A percentile compares a stretch with the other conserved stretches of the same genome.
Evolutionary conservation across 2,888 invertebrate species (phyloP).

Genomic region (Hirtodrosophila alboralis): DNA sequence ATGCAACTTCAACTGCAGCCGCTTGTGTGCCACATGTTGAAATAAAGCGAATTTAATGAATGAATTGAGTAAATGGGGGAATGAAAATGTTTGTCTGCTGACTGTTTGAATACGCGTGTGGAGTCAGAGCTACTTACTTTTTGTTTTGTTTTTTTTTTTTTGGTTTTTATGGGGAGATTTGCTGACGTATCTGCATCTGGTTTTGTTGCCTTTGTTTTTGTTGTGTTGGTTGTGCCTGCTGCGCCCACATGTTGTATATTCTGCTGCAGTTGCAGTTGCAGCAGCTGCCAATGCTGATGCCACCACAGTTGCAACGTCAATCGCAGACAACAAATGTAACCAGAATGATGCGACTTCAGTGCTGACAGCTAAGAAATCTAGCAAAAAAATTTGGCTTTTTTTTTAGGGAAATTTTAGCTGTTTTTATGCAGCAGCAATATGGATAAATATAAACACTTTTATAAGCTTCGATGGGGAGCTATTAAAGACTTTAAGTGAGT

Average conservation of each 20-base stretch:
- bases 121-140: constrained; percentile 18
- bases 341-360: constrained; percentile 23
- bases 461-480: no score
- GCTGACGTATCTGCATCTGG: constrained; percentile 26
- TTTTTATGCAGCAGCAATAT: no score
- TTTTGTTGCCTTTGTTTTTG: constrained; percentile 5
- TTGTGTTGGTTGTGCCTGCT: constrained; percentile 22
- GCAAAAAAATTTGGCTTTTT: no score
- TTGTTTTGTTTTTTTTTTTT: no score
- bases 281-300: constrained; percentile 25
- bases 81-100: constrained; percentile 16
- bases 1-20: constrained; percentile 17
- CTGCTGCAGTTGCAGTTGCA: constrained; percentile 12
- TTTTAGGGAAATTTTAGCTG: no score
- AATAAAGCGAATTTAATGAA: constrained; percentile 59
- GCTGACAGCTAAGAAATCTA: no score
- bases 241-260: constrained; percentile 37
- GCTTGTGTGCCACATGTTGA: constrained; percentile 42
- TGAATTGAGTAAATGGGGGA: constrained; percentile 34
- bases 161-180: no score
- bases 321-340: constrained; percentile 16
- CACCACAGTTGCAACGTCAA: constrained; percentile 36
- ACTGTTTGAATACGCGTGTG: constrained; percentile 5
- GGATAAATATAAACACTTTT: no score
- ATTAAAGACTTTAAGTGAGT: no score